These are phyloP conservation scores for Onychostruthus taczanowskii DNA, from an alignment of 2,113 vertebrate species.

Conservation along the genomic window DNA sequence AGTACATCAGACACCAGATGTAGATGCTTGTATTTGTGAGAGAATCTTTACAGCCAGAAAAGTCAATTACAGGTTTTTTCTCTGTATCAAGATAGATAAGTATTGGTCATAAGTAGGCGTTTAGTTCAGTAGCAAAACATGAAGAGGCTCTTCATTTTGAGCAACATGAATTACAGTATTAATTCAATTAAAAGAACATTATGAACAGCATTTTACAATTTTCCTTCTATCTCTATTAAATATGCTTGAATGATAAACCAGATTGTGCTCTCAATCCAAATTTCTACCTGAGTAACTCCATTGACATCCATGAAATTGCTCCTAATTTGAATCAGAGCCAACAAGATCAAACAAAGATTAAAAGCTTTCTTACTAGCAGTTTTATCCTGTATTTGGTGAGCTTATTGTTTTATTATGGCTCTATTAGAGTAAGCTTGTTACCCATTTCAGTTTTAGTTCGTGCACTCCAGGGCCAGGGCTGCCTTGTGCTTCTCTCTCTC, in stretches of 20 bases:
- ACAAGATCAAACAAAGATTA: slow-evolving; percentile 18
- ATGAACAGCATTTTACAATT: slow-evolving; percentile 12
- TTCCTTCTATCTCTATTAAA: background rate
- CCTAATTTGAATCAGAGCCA: background rate
- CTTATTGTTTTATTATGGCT: background rate
- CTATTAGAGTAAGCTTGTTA: background rate
- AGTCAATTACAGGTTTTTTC: background rate
- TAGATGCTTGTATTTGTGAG: background rate
- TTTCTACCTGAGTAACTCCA: slow-evolving; percentile 37
- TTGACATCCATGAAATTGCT: slow-evolving; percentile 15
- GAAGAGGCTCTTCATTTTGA: background rate
- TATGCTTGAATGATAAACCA: background rate
- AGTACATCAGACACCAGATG: background rate
- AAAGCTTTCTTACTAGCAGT: background rate
- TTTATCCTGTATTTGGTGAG: background rate
- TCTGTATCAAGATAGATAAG: background rate
- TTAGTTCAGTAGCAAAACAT: background rate
- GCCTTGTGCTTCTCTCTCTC: background rate
- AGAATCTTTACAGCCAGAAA: background rate
- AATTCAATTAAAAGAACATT: slow-evolving; percentile 22
- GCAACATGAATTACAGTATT: background rate
- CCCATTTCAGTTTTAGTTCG: background rate
- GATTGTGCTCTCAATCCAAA: slow-evolving; percentile 5
- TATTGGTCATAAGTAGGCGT: background rate
- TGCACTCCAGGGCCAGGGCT: background rate